A percentile compares a stretch with the other conserved stretches of the same genome.
Evolutionary conservation across 2,888 invertebrate genomes (phyloP).

Genomic region (Pristionchus mayeri): DNA sequence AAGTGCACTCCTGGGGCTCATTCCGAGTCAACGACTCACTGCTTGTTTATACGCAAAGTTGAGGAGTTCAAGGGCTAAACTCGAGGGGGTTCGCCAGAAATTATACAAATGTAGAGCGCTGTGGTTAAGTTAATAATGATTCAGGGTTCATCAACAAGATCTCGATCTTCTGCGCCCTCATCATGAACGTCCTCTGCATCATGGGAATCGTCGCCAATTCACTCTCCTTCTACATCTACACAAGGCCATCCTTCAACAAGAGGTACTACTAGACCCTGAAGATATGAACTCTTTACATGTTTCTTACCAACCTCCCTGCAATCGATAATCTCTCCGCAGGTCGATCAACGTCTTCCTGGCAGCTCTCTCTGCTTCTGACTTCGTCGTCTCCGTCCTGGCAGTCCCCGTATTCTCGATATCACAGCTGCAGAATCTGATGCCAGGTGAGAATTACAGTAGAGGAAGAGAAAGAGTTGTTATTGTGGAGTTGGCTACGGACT

Average conservation of each 20-base stretch:
- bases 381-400: conserved; percentile 69
- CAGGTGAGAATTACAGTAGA: conserved; percentile 56
- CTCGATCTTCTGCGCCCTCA: conserved; percentile 61
- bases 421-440: conserved; percentile 63
- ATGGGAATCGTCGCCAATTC: conserved; percentile 69
- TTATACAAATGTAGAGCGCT: too few species aligned
- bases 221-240: conserved; percentile 70
- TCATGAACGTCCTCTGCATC: conserved; percentile 69
- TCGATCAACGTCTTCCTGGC: conserved; percentile 73
- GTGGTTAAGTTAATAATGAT: too few species aligned
- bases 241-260: conserved; percentile 68
- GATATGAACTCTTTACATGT: background rate
- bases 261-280: conserved; percentile 48
- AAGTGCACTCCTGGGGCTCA: too few species aligned
- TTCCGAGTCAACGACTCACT: too few species aligned
- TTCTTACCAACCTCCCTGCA: too few species aligned
- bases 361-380: conserved; percentile 69
- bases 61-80: too few species aligned
- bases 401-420: conserved; percentile 71
- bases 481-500: too few species aligned
- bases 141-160: conserved; percentile 53
- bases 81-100: too few species aligned
- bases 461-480: too few species aligned
- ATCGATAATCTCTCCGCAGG: conserved; percentile 34
- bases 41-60: too few species aligned